These are phyloP conservation scores for Metallyticus violacea DNA, from an alignment of 2,888 invertebrate genomes.

Conservation along the genomic window DNA sequence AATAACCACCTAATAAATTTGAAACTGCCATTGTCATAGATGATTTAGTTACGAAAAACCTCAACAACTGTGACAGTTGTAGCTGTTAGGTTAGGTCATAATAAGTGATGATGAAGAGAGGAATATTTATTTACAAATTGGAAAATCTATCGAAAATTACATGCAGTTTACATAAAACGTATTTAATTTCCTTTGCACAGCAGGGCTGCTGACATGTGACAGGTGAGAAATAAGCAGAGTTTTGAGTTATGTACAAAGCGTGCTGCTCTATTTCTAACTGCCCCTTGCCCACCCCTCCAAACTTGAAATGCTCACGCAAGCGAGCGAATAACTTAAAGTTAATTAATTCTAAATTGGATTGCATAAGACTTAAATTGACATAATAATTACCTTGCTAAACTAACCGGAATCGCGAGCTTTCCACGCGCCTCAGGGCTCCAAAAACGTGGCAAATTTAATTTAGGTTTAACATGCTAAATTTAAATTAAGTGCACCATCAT, in stretches of 20 bases:
- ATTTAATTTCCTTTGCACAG: too few relatives aligned
- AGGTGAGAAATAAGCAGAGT: not conserved
- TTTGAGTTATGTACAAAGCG: not conserved
- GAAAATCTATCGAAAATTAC: too few relatives aligned
- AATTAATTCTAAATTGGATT: conserved; percentile 16
- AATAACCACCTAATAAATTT: too few relatives aligned
- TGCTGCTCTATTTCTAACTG: not conserved
- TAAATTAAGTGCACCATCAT: not conserved
- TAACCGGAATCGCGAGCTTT: not conserved
- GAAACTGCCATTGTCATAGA: too few relatives aligned
- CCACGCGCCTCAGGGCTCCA: not conserved
- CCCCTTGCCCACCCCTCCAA: not conserved
- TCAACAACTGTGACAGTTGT: too few relatives aligned
- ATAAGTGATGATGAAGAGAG: too few relatives aligned
- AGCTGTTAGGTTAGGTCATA: too few relatives aligned
- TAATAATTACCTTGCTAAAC: not conserved
- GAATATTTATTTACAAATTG: too few relatives aligned
- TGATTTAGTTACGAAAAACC: too few relatives aligned
- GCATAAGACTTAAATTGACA: conserved; percentile 1
- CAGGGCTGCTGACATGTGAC: too few relatives aligned
- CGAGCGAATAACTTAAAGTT: not conserved
- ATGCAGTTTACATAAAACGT: too few relatives aligned
- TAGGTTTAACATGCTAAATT: not conserved
- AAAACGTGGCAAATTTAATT: not conserved
- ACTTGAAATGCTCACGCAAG: not conserved